Evolutionary conservation across 2,888 invertebrate species (phyloP).

Genomic region (Hecatera dysodea): DNA sequence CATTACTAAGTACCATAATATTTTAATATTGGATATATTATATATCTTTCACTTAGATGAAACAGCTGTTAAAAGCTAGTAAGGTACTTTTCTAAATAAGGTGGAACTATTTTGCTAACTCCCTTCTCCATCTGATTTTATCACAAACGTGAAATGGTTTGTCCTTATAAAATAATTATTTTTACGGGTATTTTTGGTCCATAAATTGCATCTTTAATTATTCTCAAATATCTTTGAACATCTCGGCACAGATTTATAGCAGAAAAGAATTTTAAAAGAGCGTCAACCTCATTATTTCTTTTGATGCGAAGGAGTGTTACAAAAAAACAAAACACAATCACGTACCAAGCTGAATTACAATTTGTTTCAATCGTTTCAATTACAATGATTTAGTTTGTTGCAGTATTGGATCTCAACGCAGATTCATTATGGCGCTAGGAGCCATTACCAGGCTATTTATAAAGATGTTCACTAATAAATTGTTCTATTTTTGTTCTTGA

Average conservation of each 20-base stretch:
- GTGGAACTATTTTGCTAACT: background rate
- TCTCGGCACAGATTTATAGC: constrained; percentile 3
- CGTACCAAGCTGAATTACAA: constrained; percentile 34
- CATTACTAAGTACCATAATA: too few relatives aligned
- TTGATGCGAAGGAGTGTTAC: constrained; percentile 21
- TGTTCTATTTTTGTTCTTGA: constrained; percentile 63
- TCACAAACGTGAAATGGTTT: background rate
- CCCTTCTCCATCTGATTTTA: background rate
- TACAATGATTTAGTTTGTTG: constrained; percentile 51
- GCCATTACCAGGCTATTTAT: constrained; percentile 62
- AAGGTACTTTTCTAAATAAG: background rate
- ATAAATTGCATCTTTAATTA: constrained; percentile 19
- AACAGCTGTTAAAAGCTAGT: background rate
- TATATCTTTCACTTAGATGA: background rate
- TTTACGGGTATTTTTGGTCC: background rate
- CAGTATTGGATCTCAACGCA: constrained; percentile 42
- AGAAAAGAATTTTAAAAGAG: constrained; percentile 31
- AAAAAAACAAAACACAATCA: constrained; percentile 48
- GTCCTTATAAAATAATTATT: too few relatives aligned
- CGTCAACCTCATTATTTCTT: constrained; percentile 41
- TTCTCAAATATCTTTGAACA: constrained; percentile 14
- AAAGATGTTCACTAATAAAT: constrained; percentile 55
- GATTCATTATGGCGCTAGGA: constrained; percentile 51
- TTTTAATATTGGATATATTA: background rate
- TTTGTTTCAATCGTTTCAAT: constrained; percentile 56